Evolutionary conservation across 2,113 vertebrate species (phyloP).

Genomic region (Oncorhynchus kisutch): DNA sequence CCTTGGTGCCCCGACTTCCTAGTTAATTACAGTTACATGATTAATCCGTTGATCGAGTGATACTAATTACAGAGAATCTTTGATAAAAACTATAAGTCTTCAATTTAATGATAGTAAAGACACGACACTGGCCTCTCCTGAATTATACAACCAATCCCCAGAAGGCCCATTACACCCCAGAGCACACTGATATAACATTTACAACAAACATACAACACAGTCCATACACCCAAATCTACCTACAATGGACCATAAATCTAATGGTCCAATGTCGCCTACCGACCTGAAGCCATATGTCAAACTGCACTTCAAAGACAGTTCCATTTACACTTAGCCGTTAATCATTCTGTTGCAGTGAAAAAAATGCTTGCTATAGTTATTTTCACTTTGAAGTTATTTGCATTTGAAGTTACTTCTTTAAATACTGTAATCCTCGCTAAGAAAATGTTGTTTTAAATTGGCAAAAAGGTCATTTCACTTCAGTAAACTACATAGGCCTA

Average conservation of each 20-base stretch:
- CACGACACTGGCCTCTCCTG: slow-evolving; percentile 26
- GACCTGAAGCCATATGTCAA: neutral
- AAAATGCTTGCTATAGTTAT: slow-evolving; percentile 25
- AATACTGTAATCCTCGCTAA: too few species aligned
- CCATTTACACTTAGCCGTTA: slow-evolving; percentile 10
- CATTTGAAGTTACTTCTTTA: neutral
- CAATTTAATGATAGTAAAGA: too few species aligned
- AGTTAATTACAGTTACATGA: too few species aligned
- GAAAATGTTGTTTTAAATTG: too few species aligned
- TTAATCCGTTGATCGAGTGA: too few species aligned
- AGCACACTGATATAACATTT: neutral
- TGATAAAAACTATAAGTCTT: too few species aligned
- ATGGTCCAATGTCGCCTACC: too few species aligned
- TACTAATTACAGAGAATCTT: too few species aligned
- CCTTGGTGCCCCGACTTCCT: too few species aligned
- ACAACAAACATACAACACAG: slow-evolving; percentile 6
- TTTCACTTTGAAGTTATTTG: slow-evolving; percentile 11
- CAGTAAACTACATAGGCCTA: too few species aligned
- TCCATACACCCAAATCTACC: neutral
- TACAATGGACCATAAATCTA: neutral
- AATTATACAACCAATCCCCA: slow-evolving; percentile 40
- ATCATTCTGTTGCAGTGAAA: slow-evolving; percentile 22
- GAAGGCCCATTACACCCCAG: neutral
- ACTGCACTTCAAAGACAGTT: neutral
- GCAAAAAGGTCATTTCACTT: too few species aligned